phyloP scores from a whole-genome alignment of 2,888 invertebrate species.

The Cantharis flavilabris region DNA sequence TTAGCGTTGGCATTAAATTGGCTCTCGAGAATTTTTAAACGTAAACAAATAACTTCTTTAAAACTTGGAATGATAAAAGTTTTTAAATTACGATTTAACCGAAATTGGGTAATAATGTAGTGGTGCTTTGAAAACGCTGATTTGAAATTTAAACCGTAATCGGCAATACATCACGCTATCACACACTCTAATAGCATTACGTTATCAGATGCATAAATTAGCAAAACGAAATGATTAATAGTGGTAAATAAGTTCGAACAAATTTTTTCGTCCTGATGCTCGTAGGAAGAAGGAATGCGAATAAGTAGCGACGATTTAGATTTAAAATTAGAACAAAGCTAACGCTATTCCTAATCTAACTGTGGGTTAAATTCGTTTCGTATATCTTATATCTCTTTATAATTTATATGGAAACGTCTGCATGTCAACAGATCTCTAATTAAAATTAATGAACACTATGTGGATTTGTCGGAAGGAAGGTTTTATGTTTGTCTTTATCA shows the following conservation, averaged over 20 bases:
- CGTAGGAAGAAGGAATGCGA: constrained; percentile 19
- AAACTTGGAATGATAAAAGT: not conserved
- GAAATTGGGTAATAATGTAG: not conserved
- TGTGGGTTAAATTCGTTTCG: constrained; percentile 20
- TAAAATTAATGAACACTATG: constrained; percentile 36
- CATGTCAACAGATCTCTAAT: constrained; percentile 33
- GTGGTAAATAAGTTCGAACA: not conserved
- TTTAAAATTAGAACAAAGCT: constrained; percentile 25
- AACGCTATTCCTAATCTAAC: constrained; percentile 22
- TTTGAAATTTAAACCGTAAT: constrained; percentile 23
- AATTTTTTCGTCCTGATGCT: not conserved
- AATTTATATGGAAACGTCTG: constrained; percentile 29
- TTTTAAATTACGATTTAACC: not conserved
- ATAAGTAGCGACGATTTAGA: constrained; percentile 10
- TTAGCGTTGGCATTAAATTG: not conserved
- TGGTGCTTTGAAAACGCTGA: constrained; percentile 22
- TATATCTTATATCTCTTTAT: constrained; percentile 22
- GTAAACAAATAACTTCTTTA: not conserved
- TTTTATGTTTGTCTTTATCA: constrained; percentile 28
- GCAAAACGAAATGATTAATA: constrained; percentile 25
- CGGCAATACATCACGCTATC: constrained; percentile 27
- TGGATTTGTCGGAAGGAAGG: constrained; percentile 26
- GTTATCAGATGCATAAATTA: constrained; percentile 30
- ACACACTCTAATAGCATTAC: constrained; percentile 27
- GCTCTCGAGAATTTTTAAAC: not conserved